These are phyloP conservation scores for Ophthalmotilapia sp. DNA, from an alignment of 2,113 vertebrate species.

Conservation along the genomic window DNA sequence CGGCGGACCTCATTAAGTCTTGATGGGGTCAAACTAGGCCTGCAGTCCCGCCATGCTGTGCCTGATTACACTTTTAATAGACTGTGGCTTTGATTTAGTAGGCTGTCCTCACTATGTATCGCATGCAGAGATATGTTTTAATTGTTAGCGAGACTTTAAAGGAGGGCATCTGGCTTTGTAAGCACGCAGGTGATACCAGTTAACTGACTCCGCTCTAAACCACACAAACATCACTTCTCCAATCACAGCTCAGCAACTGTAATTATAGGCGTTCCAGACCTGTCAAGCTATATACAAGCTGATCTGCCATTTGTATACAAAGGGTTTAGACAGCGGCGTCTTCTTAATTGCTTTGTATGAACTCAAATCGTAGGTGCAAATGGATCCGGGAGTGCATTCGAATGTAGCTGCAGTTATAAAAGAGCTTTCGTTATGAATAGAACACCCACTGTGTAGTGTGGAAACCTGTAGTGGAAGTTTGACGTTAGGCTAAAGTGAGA, in stretches of 20 bases:
- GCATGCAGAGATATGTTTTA: neutral
- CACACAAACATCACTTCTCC: neutral
- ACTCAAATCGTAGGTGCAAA: neutral
- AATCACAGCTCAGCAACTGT: neutral
- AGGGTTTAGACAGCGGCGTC: neutral
- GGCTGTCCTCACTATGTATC: neutral
- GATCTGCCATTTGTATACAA: neutral
- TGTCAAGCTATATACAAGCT: neutral
- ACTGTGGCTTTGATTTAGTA: conserved; percentile 39
- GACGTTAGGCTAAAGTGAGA: neutral
- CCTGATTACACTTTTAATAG: conserved; percentile 59
- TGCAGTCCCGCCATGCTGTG: conserved; percentile 23
- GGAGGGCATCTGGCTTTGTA: neutral
- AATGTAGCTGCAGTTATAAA: neutral
- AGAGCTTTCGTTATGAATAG: rapidly evolving
- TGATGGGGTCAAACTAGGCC: conserved; percentile 53
- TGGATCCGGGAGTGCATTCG: neutral
- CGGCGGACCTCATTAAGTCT: conserved; percentile 55
- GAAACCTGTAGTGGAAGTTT: neutral
- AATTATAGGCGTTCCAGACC: neutral
- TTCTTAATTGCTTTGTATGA: neutral
- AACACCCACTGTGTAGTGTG: rapidly evolving
- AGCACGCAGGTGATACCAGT: neutral
- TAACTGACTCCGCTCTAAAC: neutral
- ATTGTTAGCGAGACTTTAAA: conserved; percentile 10